Conservation (phyloP, 2,113 vertebrate genomes). For the Lamprotornis superbus region DNA sequence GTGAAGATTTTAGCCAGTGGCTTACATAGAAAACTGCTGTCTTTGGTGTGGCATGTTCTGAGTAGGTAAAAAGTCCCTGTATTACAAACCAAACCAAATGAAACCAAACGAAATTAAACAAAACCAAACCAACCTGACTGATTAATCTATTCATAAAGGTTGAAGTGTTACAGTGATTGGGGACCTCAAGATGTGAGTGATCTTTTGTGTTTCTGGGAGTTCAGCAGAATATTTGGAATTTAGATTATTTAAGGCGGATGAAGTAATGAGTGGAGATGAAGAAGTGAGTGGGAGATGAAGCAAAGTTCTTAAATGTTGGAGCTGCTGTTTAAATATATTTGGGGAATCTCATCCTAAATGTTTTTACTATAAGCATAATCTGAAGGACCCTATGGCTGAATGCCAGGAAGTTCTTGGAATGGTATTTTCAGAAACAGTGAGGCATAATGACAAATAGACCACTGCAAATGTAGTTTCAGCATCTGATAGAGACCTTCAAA, state of each 20-base stretch:
- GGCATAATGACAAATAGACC: not conserved
- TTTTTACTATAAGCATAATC: not conserved
- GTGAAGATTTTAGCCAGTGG: not conserved
- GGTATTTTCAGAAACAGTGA: not conserved
- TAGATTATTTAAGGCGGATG: not conserved
- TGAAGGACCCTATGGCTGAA: not conserved
- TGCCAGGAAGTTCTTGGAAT: not conserved
- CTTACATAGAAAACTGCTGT: not conserved
- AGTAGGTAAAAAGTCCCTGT: not conserved
- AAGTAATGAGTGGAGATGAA: not conserved
- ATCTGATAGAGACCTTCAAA: slow-evolving; percentile 12
- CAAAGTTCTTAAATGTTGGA: not conserved
- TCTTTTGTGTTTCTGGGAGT: not conserved
- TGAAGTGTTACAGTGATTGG: not conserved
- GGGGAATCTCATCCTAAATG: not conserved
- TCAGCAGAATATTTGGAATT: not conserved
- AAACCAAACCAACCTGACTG: not conserved
- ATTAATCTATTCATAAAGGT: not conserved
- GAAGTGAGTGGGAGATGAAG: not conserved
- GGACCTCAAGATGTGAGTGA: not conserved
- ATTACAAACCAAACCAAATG: not conserved
- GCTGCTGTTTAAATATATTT: not conserved
- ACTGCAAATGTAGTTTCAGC: not conserved
- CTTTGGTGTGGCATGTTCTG: not conserved
- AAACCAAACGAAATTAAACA: not conserved